Base-by-base conservation (phyloP, 2,797 vertebrate species). In the Molossus molossus region DNA sequence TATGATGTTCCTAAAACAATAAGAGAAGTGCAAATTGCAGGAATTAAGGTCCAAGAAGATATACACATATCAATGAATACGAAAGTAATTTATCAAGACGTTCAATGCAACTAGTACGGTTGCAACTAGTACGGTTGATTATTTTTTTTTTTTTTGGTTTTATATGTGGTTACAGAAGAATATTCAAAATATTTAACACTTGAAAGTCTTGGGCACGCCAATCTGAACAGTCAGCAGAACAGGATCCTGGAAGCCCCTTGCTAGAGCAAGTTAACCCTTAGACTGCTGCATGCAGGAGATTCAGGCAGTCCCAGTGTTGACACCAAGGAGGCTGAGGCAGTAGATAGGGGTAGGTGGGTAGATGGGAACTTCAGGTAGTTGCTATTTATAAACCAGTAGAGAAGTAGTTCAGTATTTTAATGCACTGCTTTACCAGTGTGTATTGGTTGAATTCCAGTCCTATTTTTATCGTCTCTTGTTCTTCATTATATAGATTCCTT, bases 1-100 rank as follows among this genome's bases (percentile, higher is more conserved):
- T n/a, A 75, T 29, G 73, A 83, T 75, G 53, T 81, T 95, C 37
- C 77, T 81, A 94, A 84, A 89, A 21, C 50, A 89, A 70, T 60
- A 64, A 80, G 5, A 89, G 27, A 95, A 88, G 62, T 60, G 1
- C 37, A 96, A 96, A 92, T 33, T 37, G 20, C 50, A 93, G 53
- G 91, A 91, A 94, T 80, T 62, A 92, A 84, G 29, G 62, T 62
- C 27, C 58, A 79, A 80, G 65, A 91, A 92, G 21, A 91, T 18
- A 40, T 29, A 27, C 3, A 79, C 8, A 29, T 62, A 45, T 72
- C 33, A 80, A 4, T 37, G 72, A 86, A 77, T 27, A 65, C 10
- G 9, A 91, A 93, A 92, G 37, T 27, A 57, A 55, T 87, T 60
- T 91, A 33, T 70, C 53, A 85, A 83, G 67, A 23, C 14, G 85